These are phyloP conservation scores for Ambastaia sidthimunki DNA, from an alignment of 2,797 vertebrate species.

Conservation along the genomic window DNA sequence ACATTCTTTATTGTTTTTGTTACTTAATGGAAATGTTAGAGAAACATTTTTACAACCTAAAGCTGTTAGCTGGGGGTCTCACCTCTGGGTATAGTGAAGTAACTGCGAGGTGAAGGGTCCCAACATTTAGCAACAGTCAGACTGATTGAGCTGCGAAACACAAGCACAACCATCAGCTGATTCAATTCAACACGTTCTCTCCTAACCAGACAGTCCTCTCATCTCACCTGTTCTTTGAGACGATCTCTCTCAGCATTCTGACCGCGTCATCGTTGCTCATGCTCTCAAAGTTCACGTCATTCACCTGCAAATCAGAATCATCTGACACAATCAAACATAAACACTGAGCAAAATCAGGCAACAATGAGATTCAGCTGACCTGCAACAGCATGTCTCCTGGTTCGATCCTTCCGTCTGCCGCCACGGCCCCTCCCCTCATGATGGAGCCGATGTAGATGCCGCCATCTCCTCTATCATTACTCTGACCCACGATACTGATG, in stretches of 20 bases:
- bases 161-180: background rate
- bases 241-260: slow-evolving; percentile 93
- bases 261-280: slow-evolving; percentile 82
- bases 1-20: too few relatives aligned
- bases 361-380: too few relatives aligned
- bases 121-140: slow-evolving; percentile 99
- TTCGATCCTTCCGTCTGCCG: slow-evolving; percentile 83
- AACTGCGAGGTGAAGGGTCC: slow-evolving; percentile 96
- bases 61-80: too few relatives aligned
- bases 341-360: too few relatives aligned
- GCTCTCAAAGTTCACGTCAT: slow-evolving; percentile 96
- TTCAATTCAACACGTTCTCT: background rate
- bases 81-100: slow-evolving; percentile 98
- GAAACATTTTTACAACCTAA: too few relatives aligned
- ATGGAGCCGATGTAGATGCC: slow-evolving; percentile 90
- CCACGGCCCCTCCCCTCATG: slow-evolving; percentile 87
- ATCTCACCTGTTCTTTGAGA: slow-evolving; percentile 93
- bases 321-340: background rate
- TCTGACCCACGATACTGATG: slow-evolving; percentile 80
- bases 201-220: background rate
- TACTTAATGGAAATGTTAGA: too few relatives aligned
- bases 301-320: slow-evolving; percentile 82
- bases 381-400: slow-evolving; percentile 82
- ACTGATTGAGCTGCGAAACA: slow-evolving; percentile 87
- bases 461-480: slow-evolving; percentile 87